These are phyloP conservation scores for Brenthis hecate DNA, from an alignment of 2,888 invertebrate species.

Conservation along the genomic window DNA sequence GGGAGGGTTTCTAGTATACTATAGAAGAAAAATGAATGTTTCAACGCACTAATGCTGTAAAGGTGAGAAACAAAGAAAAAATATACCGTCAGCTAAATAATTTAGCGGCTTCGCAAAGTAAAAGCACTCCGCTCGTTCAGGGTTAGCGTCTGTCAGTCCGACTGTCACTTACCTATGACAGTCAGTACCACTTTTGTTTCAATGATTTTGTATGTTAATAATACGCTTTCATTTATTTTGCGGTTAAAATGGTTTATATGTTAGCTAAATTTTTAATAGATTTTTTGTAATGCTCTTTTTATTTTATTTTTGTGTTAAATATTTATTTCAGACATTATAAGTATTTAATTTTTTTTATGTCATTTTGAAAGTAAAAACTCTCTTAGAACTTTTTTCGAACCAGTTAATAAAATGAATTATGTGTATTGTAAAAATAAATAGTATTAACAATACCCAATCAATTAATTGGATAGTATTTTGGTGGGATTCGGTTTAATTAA, in stretches of 20 bases:
- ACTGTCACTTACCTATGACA: slow-evolving; percentile 73
- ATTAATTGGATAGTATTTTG: no score
- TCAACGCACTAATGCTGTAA: neutral
- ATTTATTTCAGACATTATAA: no score
- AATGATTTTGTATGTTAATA: slow-evolving; percentile 32
- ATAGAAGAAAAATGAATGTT: slow-evolving; percentile 41
- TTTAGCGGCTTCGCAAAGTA: slow-evolving; percentile 66
- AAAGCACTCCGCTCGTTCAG: slow-evolving; percentile 57
- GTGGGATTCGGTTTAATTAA: no score
- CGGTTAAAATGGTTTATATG: neutral
- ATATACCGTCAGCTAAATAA: slow-evolving; percentile 58
- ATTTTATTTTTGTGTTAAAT: neutral
- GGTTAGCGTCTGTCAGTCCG: slow-evolving; percentile 61
- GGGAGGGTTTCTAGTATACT: neutral
- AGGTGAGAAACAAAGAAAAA: slow-evolving; percentile 40
- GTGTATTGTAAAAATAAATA: no score
- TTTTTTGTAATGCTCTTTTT: neutral
- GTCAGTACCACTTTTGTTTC: slow-evolving; percentile 40
- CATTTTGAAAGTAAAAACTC: no score
- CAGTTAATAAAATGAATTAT: no score
- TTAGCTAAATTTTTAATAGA: neutral
- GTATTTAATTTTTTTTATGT: no score
- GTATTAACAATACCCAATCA: no score
- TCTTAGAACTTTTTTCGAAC: no score
- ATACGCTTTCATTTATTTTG: slow-evolving; percentile 2